A percentile compares a stretch with the other conserved stretches of the same genome.
Conservation (phyloP, 1,140 invertebrate species). For the Agrilus planipennis region DNA sequence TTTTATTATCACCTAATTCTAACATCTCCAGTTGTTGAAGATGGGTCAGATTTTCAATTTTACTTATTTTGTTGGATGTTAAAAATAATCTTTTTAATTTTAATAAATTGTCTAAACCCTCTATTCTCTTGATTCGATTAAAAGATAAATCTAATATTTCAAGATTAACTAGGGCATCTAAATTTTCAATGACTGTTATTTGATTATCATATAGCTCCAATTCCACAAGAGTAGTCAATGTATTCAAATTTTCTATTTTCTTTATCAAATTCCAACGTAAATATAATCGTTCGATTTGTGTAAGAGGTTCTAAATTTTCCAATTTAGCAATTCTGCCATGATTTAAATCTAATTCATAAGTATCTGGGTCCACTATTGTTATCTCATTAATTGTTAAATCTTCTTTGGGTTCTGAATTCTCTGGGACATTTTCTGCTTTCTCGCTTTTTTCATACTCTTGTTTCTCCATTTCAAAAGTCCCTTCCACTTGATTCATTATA, state of each 20-base stretch:
- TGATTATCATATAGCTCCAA: constrained; percentile 96
- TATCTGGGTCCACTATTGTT: constrained; percentile 30
- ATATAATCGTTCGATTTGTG: constrained; percentile 64
- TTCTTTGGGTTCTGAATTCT: too few species aligned
- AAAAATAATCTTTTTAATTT: constrained; percentile 84
- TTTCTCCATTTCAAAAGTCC: too few species aligned
- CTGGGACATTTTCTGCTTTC: too few species aligned
- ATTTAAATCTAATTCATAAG: constrained; percentile 68
- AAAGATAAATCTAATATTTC: constrained; percentile 92
- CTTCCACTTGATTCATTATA: too few species aligned
- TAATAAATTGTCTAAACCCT: constrained; percentile 65
- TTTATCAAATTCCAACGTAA: constrained; percentile 92
- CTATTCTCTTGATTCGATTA: constrained; percentile 85
- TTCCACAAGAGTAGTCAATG: constrained; percentile 63
- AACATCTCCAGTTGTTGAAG: constrained; percentile 70
- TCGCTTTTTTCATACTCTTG: too few species aligned
- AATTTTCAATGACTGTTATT: constrained; percentile 80
- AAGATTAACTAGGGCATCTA: constrained; percentile 76
- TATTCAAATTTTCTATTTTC: constrained; percentile 80
- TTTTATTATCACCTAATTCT: constrained; percentile 92
- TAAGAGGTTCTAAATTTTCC: constrained; percentile 67
- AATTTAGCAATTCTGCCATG: constrained; percentile 73
- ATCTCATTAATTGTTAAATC: constrained; percentile 29
- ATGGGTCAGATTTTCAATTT: constrained; percentile 85
- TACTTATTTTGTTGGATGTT: constrained; percentile 83